Conservation (phyloP, 1,140 invertebrate species). For the Eriosoma lanigerum region DNA sequence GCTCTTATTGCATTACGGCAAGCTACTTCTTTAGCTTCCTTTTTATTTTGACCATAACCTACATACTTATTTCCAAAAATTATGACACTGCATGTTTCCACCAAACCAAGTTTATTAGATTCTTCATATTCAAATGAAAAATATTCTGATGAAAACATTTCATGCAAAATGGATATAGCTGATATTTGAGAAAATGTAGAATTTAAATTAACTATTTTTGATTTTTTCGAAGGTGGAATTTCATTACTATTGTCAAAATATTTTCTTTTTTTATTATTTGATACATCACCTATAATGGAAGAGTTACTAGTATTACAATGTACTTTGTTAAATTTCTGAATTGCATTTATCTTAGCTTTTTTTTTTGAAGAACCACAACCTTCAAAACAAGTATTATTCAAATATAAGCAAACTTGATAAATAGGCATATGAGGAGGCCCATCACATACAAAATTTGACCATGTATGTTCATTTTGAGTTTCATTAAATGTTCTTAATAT, state of each 20-base stretch:
- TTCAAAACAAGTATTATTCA: not conserved
- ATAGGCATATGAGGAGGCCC: slow-evolving; percentile 32
- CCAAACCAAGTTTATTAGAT: not conserved
- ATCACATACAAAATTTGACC: slow-evolving; percentile 1
- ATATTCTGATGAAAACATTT: not conserved
- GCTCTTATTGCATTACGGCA: slow-evolving; percentile 44
- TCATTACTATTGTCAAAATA: not conserved
- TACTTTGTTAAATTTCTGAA: not conserved
- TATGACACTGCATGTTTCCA: slow-evolving; percentile 5
- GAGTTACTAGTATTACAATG: not conserved
- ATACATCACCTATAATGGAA: not conserved
- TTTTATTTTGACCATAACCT: slow-evolving; percentile 28
- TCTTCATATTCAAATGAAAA: not conserved
- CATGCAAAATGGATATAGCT: slow-evolving; percentile 24
- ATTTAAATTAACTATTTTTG: not conserved
- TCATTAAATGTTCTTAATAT: slow-evolving; percentile 36
- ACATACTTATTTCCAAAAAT: slow-evolving; percentile 15
- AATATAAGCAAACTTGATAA: not conserved
- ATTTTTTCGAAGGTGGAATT: not conserved
- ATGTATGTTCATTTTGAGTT: not conserved
- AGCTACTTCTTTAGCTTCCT: slow-evolving; percentile 45
- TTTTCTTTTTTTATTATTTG: not conserved
- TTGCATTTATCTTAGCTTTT: slow-evolving; percentile 42
- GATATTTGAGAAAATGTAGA: not conserved
- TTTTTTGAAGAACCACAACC: slow-evolving; percentile 17